Conservation (phyloP, 2,797 vertebrate genomes). For the Sebastes baramenuke region DNA sequence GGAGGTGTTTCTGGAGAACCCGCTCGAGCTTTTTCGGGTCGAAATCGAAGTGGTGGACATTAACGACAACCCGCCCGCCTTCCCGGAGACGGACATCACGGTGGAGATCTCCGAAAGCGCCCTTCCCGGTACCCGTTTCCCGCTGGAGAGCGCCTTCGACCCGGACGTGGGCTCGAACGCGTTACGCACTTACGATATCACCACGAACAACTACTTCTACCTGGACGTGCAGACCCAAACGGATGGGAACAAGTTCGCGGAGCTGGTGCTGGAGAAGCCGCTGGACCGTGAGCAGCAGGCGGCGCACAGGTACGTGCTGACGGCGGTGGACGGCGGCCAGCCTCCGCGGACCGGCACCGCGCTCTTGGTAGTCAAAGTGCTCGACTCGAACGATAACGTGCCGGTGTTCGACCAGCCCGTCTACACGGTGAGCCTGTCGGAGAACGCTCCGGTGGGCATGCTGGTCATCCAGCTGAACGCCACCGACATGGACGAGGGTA, state of each 20-base stretch:
- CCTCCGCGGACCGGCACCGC: slow-evolving; percentile 96
- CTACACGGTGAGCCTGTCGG: slow-evolving; percentile 91
- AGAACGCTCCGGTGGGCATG: slow-evolving; percentile 92
- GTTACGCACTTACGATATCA: slow-evolving; percentile 95
- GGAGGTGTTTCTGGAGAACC: slow-evolving; percentile 96
- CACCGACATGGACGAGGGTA: slow-evolving; percentile 94
- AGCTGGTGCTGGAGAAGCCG: slow-evolving; percentile 92
- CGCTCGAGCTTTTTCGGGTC: slow-evolving; percentile 94
- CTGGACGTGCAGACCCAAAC: slow-evolving; percentile 96
- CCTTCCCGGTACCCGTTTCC: slow-evolving; percentile 94
- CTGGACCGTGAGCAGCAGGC: slow-evolving; percentile 97
- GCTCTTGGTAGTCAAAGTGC: slow-evolving; percentile 92
- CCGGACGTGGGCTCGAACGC: slow-evolving; percentile 97
- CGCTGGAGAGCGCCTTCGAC: slow-evolving; percentile 96
- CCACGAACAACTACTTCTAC: slow-evolving; percentile 93
- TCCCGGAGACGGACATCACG: slow-evolving; percentile 94
- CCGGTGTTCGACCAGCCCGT: slow-evolving; percentile 95
- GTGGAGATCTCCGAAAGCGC: slow-evolving; percentile 99
- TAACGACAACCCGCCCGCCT: slow-evolving; percentile 95
- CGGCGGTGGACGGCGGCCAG: slow-evolving; percentile 95
- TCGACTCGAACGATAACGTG: slow-evolving; percentile 98
- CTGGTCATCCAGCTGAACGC: slow-evolving; percentile 95
- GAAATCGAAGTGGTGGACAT: slow-evolving; percentile 98
- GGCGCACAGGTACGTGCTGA: slow-evolving; percentile 96
- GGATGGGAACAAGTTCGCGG: slow-evolving; percentile 96